Conservation (phyloP, 2,113 vertebrate species). For the Chunga burmeisteri region DNA sequence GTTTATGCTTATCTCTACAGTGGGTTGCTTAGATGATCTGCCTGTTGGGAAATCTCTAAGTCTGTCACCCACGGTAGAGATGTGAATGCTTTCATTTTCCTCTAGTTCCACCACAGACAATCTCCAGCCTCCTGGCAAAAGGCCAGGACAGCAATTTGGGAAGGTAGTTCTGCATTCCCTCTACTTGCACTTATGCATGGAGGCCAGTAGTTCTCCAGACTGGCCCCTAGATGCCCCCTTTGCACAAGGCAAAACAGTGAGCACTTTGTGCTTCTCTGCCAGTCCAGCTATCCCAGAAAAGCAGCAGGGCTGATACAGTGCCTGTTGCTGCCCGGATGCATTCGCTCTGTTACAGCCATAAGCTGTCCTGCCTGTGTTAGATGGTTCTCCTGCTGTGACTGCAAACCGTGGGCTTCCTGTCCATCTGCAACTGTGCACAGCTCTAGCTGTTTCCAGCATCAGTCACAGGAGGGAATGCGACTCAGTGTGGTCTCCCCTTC, state of each 20-base stretch:
- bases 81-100: background rate
- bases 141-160: background rate
- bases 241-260: background rate
- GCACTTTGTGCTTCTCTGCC: background rate
- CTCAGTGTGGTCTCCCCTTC: background rate
- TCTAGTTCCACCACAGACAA: background rate
- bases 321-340: background rate
- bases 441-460: background rate
- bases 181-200: background rate
- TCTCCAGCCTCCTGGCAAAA: background rate
- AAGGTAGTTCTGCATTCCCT: background rate
- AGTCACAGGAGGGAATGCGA: background rate
- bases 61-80: background rate
- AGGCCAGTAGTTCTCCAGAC: background rate
- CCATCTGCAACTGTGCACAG: background rate
- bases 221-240: constrained; percentile 37
- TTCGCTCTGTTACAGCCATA: background rate
- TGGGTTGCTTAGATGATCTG: background rate
- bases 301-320: background rate
- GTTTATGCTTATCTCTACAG: background rate
- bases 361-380: background rate
- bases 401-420: background rate
- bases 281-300: background rate
- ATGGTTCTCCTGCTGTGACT: background rate
- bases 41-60: background rate